Percentiles rank a stretch among this genome's conserved stretches.
Evolutionary conservation across 2,797 vertebrate genomes (phyloP).

Genomic region (Sebastes hopkinsi): DNA sequence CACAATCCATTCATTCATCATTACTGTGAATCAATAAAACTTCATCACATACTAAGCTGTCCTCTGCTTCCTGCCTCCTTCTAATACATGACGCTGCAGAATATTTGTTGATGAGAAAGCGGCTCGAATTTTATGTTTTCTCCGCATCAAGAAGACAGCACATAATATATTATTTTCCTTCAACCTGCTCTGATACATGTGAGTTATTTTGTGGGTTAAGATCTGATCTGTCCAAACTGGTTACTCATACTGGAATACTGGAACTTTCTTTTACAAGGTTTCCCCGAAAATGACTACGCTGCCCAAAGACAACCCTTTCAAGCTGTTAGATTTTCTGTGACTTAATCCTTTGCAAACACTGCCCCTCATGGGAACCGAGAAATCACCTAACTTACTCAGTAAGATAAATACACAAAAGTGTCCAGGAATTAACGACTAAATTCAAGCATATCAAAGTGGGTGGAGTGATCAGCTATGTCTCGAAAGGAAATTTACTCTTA

Average conservation of each 20-base stretch:
- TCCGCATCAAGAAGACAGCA: neutral
- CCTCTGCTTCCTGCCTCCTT: conserved; percentile 50
- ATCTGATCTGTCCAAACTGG: neutral
- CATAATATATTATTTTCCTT: conserved; percentile 13
- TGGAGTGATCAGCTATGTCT: conserved; percentile 61
- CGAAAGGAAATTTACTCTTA: conserved; percentile 59
- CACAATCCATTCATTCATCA: conserved; percentile 73
- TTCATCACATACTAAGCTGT: conserved; percentile 65
- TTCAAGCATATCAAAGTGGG: conserved; percentile 57
- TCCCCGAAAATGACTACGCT: conserved; percentile 29
- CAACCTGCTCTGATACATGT: conserved; percentile 18
- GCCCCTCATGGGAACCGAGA: conserved; percentile 41
- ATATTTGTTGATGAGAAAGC: conserved; percentile 23
- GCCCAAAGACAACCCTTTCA: conserved; percentile 58
- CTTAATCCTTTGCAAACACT: conserved; percentile 63
- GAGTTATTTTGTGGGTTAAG: neutral
- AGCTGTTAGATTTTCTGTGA: conserved; percentile 48
- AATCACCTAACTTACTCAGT: conserved; percentile 29
- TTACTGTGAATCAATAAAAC: conserved; percentile 86
- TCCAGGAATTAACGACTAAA: conserved; percentile 53
- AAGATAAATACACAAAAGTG: conserved; percentile 55
- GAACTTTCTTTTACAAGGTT: conserved; percentile 34
- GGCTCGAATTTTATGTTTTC: neutral
- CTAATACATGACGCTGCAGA: conserved; percentile 33
- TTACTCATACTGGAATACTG: neutral